Base-by-base conservation (phyloP, 1,140 invertebrate species). In the Drosophila auraria region DNA sequence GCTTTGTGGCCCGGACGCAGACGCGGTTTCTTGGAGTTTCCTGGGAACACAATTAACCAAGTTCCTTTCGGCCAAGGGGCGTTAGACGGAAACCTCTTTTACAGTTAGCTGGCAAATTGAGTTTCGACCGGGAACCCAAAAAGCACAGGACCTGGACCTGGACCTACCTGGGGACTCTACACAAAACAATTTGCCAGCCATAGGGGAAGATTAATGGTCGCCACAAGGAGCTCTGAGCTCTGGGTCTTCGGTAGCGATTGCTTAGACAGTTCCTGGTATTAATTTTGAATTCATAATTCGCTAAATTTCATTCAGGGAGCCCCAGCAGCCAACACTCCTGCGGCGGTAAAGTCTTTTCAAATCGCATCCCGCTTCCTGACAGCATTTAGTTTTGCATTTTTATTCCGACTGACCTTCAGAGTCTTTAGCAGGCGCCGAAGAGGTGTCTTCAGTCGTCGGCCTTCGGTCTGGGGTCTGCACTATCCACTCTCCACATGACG, bases 191-290 rank as follows among this genome's bases (percentile, higher is more conserved):
- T 87, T 87, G 82, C 66, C 80, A 62, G 62, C 50, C 50, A 53
- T 14, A 27, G 36, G 47, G 11, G 20, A 87, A 91, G 87, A 91
- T 91, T 79, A 87, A 91, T 91, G 87, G 80, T 68, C 51, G 54
- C 73, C n/a, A 60, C 36, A 61, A 68, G 73, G 15, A 47, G 59
- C 42, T 20, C 30, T 40, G 17, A 47, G 59, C 42, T 20, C 30
- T 40, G 17, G 47, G 59, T 30, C 66, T 91, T 82, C 86, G 65
- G 86, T 90, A 89, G 86, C 86, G 87, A 90, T 90, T 90, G 86
- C 86, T 91, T 91, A 82, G 86, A 90, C 86, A 90, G 86, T 90
- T 90, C 86, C 68, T 60, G 80, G 86, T 91, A 90, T 91, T 89
- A 90, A 89, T 90, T 90, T 90, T 82, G 80, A 86, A 90, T 90